A percentile compares a stretch with the other conserved stretches of the same genome.
Evolutionary conservation across 2,113 vertebrate species (phyloP).

Genomic region (Coturnix japonica): DNA sequence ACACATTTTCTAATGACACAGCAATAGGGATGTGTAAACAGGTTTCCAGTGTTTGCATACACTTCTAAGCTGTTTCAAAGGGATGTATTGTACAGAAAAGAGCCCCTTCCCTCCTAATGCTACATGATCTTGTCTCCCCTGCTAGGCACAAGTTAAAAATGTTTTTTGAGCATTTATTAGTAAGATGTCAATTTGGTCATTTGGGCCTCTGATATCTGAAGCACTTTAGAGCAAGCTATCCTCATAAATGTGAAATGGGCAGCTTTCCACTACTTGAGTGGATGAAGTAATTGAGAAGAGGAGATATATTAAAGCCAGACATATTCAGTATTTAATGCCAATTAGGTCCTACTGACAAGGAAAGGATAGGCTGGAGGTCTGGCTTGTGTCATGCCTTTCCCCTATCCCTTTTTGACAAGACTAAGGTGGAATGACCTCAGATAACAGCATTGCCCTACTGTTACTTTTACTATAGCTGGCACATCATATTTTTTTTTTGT

Average conservation of each 20-base stretch:
- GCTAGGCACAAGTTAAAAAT: not conserved
- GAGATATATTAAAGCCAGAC: conserved; percentile 62
- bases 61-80: not conserved
- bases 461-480: conserved; percentile 59
- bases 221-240: not conserved
- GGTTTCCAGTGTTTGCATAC: not conserved
- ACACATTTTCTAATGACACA: not conserved
- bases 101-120: not conserved
- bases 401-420: conserved; percentile 54
- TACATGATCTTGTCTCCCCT: not conserved
- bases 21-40: not conserved
- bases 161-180: conserved; percentile 1
- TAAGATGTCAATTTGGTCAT: not conserved
- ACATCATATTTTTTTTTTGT: conserved; percentile 68
- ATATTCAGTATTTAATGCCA: conserved; percentile 60
- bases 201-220: not conserved
- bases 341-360: conserved; percentile 65
- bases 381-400: conserved; percentile 55
- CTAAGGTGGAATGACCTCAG: conserved; percentile 60
- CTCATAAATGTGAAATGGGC: conserved; percentile 16
- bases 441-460: conserved; percentile 57
- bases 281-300: conserved; percentile 48
- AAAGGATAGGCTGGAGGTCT: conserved; percentile 43
- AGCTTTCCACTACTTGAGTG: conserved; percentile 35
- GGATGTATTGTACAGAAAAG: not conserved